These are phyloP conservation scores for Leptinotarsa peninsularis DNA, from an alignment of 2,888 invertebrate genomes.

Conservation along the genomic window DNA sequence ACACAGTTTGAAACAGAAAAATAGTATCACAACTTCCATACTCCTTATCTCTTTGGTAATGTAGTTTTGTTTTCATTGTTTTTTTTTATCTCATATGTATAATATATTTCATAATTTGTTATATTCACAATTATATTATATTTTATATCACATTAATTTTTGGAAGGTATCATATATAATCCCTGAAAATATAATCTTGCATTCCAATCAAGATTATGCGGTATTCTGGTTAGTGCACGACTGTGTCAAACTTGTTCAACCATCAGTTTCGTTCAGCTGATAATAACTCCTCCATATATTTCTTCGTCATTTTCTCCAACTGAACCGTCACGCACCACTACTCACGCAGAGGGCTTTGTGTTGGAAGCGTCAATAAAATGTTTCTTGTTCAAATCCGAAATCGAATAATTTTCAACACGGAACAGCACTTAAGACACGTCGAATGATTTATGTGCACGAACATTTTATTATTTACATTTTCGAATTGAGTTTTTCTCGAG, in stretches of 20 bases:
- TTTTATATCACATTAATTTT: too few species aligned
- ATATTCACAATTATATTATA: too few species aligned
- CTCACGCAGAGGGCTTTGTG: constrained; percentile 27
- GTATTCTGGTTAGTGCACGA: background rate
- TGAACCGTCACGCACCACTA: constrained; percentile 21
- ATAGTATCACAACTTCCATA: too few species aligned
- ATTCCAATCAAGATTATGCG: too few species aligned
- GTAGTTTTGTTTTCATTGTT: too few species aligned
- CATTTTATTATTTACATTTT: constrained; percentile 39
- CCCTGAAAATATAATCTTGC: too few species aligned
- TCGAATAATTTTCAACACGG: constrained; percentile 45
- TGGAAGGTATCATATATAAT: too few species aligned
- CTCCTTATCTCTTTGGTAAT: too few species aligned
- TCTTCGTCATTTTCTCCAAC: background rate
- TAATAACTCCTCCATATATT: constrained; percentile 4
- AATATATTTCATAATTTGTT: too few species aligned
- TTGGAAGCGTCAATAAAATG: constrained; percentile 36
- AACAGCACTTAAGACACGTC: constrained; percentile 40
- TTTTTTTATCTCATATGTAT: too few species aligned
- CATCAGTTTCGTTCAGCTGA: background rate
- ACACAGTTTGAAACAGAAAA: too few species aligned
- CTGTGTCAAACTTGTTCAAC: background rate
- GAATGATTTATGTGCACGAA: constrained; percentile 44
- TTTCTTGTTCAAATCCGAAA: constrained; percentile 40
- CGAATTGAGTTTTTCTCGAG: constrained; percentile 31